Conservation (phyloP, 2,888 invertebrate genomes). For the Nymphalis polychloros region DNA sequence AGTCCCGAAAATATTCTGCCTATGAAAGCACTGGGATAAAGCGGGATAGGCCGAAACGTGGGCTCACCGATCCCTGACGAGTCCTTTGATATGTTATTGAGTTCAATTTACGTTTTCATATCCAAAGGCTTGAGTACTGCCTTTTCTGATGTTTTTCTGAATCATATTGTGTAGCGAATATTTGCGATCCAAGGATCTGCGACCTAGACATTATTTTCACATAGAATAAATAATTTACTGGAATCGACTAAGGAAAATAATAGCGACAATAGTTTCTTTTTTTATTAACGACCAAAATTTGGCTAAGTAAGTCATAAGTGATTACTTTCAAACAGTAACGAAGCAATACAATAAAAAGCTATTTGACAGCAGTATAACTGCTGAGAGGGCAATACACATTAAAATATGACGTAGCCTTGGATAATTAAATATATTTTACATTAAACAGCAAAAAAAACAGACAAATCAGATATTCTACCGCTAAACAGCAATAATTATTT, state of each 20-base stretch:
- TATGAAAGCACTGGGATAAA: slow-evolving; percentile 57
- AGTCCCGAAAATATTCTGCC: slow-evolving; percentile 50
- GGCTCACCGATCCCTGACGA: slow-evolving; percentile 53
- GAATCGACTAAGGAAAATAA: not conserved
- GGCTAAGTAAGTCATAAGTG: too few relatives aligned
- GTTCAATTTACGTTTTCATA: slow-evolving; percentile 68
- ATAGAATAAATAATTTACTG: not conserved
- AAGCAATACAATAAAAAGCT: too few relatives aligned
- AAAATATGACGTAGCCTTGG: too few relatives aligned
- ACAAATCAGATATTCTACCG: too few relatives aligned
- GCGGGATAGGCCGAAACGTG: slow-evolving; percentile 53
- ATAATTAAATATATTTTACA: too few relatives aligned
- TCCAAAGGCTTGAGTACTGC: slow-evolving; percentile 46
- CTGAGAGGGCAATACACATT: too few relatives aligned
- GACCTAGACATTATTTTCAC: not conserved
- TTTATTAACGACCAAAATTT: too few relatives aligned
- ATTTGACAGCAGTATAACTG: too few relatives aligned
- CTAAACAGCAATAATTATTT: too few relatives aligned
- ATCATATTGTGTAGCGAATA: slow-evolving; percentile 25
- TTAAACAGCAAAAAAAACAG: too few relatives aligned
- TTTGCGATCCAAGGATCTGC: slow-evolving; percentile 14
- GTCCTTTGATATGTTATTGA: slow-evolving; percentile 70
- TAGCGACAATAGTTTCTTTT: not conserved
- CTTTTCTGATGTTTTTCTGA: slow-evolving; percentile 33
- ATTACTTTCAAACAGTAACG: too few relatives aligned